A percentile compares a stretch with the other conserved stretches of the same genome.
phyloP scores from a whole-genome alignment of 1,140 invertebrate genomes.

The Ceratosolen solmsi region DNA sequence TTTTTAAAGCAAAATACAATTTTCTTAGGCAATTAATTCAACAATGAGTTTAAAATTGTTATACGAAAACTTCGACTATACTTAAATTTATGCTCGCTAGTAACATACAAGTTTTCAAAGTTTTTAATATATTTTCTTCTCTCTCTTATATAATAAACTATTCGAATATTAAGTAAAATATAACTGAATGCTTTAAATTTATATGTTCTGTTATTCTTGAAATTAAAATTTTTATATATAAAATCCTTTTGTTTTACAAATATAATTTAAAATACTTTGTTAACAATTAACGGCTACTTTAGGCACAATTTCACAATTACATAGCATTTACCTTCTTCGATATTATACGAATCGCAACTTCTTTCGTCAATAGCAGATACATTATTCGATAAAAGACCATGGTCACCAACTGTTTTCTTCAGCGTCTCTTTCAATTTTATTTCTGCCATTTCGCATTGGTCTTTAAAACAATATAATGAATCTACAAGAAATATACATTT shows the following conservation, averaged over 20 bases:
- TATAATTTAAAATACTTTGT: no score
- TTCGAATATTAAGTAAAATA: no score
- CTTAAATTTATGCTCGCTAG: no score
- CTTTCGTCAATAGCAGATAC: background rate
- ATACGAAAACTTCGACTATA: no score
- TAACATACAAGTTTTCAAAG: no score
- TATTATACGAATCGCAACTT: background rate
- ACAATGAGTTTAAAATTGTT: no score
- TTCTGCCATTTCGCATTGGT: conserved; percentile 54
- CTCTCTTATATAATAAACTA: no score
- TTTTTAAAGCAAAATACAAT: no score
- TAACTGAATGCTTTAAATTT: background rate
- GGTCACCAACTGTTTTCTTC: background rate
- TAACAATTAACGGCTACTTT: no score
- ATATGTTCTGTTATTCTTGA: background rate
- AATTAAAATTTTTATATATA: background rate
- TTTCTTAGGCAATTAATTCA: no score
- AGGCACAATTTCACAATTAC: background rate
- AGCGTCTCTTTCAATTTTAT: conserved; percentile 42
- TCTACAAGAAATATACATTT: conserved; percentile 55
- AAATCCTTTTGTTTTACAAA: no score
- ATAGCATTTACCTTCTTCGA: conserved; percentile 7
- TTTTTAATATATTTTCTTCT: no score
- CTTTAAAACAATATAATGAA: conserved; percentile 54
- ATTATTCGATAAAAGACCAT: background rate